Conservation (phyloP, 1,140 invertebrate species). For the Aphis craccivora region DNA sequence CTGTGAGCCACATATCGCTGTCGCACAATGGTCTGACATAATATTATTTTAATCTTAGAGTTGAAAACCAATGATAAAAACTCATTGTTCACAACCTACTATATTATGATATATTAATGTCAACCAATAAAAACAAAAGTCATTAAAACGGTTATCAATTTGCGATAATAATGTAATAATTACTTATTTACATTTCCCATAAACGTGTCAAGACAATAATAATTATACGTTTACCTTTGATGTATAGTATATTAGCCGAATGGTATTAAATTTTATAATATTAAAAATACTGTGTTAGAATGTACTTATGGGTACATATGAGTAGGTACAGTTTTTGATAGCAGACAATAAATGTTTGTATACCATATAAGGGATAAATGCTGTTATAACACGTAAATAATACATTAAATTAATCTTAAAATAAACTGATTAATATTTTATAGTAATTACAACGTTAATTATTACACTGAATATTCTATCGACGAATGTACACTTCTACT, state of each 20-base stretch:
- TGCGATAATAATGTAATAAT: slow-evolving; percentile 11
- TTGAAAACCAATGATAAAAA: not conserved
- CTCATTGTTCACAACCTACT: not conserved
- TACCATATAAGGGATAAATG: not conserved
- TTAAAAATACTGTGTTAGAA: not conserved
- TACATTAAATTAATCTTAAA: not conserved
- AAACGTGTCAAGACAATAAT: not conserved
- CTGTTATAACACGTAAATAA: no score
- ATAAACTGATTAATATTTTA: not conserved
- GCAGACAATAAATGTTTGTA: not conserved
- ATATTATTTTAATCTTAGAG: not conserved
- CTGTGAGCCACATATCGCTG: not conserved
- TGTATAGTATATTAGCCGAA: not conserved
- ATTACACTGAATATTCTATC: not conserved
- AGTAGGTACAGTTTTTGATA: no score
- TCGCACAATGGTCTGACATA: not conserved
- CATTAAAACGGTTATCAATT: not conserved
- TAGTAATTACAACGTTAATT: not conserved
- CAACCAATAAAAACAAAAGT: not conserved
- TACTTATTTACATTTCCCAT: not conserved
- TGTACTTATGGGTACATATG: not conserved
- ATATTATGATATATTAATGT: not conserved
- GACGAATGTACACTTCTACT: not conserved
- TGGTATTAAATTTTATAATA: not conserved
- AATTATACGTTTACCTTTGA: not conserved